These are phyloP conservation scores for Pseudorasbora parva DNA, from an alignment of 2,113 vertebrate species.

Conservation along the genomic window DNA sequence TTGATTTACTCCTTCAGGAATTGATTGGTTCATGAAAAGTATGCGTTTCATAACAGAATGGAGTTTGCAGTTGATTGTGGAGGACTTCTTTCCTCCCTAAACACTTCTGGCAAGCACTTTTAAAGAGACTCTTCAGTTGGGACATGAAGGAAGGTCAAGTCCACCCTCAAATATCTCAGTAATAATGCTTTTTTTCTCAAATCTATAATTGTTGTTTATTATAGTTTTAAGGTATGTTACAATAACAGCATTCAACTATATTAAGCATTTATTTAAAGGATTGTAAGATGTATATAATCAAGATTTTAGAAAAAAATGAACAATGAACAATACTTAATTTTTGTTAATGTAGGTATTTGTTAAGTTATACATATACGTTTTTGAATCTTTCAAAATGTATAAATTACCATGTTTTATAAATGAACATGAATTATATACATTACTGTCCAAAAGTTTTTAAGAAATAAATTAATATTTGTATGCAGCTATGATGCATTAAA, in stretches of 20 bases:
- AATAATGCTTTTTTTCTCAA: background rate
- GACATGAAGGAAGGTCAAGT: constrained; percentile 10
- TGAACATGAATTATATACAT: background rate
- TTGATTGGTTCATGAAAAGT: constrained; percentile 1
- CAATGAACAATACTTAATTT: background rate
- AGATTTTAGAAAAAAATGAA: too few species aligned
- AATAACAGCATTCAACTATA: background rate
- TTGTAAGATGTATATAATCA: background rate
- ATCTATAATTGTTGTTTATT: background rate
- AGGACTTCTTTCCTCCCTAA: background rate
- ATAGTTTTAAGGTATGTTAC: background rate
- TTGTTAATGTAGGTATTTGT: background rate
- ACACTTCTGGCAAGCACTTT: constrained; percentile 22
- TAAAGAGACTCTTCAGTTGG: background rate
- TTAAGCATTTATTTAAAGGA: too few species aligned
- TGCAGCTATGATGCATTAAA: background rate
- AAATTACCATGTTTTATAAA: background rate
- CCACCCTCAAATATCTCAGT: background rate
- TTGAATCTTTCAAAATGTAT: background rate
- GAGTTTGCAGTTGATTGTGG: constrained; percentile 10
- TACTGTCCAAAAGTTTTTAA: background rate
- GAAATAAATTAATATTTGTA: too few species aligned
- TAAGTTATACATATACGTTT: too few species aligned
- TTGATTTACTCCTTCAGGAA: constrained; percentile 6
- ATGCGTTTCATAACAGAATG: background rate